Evolutionary conservation across 2,797 vertebrate genomes (phyloP), one percentile per base, ranked within the genome.

Genomic region (Microctenopoma stevenorrisi): DNA sequence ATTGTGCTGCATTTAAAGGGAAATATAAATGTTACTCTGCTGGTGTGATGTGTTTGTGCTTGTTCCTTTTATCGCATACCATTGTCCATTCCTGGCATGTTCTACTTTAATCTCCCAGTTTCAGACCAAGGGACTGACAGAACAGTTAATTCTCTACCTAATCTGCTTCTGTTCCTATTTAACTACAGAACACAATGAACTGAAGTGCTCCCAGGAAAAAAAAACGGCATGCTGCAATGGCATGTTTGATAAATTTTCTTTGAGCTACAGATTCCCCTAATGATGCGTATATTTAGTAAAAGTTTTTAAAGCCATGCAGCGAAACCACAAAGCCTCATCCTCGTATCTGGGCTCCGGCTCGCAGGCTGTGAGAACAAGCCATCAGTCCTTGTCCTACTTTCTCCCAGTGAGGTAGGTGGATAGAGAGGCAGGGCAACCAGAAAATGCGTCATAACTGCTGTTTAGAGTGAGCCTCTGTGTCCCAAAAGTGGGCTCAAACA

Each of bases 401-500:
- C 64, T 73, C 50, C 60, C 46, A 25, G 56, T 37, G 60, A 62
- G 52, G 55, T 64, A 81, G 76, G 57, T 74, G 68, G 55, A 65
- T 25, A 48, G 64, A 84, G 62, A 71, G 49, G n/a, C 35, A 64
- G 57, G 33, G 44, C 48, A 74, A 66, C 38, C 14, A 74, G 58
- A 65, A 35, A 1, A 75, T 87, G 80, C 55, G 68, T 89, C 75
- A 81, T 53, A 61, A 55, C 74, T 72, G 72, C 75, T 83, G 78
- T 83, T 84, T 69, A 81, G 46, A 85, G 33, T 33, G 15, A 80
- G 79, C 72, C 76, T 80, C 80, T 30, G 0, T 69, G 73, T 79
- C 82, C 75, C 86, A 76, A 83, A 86, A 88, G 74, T 82, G 79
- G 77, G 83, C 68, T 85, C 82, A 85, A 91, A 83, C 76, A 86